Conservation (phyloP, 2,797 vertebrate species). For the Vireo griseus region DNA sequence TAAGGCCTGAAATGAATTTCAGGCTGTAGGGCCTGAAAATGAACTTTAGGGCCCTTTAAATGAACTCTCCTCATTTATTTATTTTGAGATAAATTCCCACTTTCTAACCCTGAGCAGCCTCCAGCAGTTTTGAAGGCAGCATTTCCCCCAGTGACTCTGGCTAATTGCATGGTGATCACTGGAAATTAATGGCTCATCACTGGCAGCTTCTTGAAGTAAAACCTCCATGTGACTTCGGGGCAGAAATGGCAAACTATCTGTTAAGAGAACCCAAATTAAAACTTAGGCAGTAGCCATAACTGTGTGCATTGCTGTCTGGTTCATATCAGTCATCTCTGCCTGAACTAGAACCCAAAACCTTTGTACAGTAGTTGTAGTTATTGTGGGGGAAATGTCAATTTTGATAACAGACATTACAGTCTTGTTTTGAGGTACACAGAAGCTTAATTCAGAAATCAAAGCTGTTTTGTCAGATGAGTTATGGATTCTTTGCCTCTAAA, state of each 20-base stretch:
- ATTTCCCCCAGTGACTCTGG: not conserved
- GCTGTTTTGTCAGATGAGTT: not conserved
- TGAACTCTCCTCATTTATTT: constrained; percentile 43
- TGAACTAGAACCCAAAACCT: not conserved
- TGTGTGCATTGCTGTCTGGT: not conserved
- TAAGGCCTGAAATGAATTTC: not conserved
- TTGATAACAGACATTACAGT: not conserved
- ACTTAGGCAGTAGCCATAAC: not conserved
- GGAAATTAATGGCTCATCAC: not conserved
- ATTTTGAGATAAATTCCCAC: not conserved
- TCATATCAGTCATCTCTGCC: not conserved
- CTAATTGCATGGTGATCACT: not conserved
- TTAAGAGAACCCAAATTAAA: not conserved
- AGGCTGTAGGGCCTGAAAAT: too few species aligned
- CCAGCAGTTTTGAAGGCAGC: not conserved
- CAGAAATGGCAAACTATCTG: not conserved
- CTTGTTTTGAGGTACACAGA: not conserved
- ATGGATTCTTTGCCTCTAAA: not conserved
- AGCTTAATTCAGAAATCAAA: not conserved
- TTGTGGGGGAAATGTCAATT: not conserved
- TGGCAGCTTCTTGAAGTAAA: not conserved
- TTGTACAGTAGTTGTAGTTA: not conserved
- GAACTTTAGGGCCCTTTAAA: constrained; percentile 20
- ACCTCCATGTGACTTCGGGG: not conserved
- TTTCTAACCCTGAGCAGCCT: constrained; percentile 26